Percentiles rank a stretch among this genome's conserved stretches.
These are phyloP conservation scores for Setophaga petechia DNA, from an alignment of 2,113 vertebrate genomes.

Conservation along the genomic window DNA sequence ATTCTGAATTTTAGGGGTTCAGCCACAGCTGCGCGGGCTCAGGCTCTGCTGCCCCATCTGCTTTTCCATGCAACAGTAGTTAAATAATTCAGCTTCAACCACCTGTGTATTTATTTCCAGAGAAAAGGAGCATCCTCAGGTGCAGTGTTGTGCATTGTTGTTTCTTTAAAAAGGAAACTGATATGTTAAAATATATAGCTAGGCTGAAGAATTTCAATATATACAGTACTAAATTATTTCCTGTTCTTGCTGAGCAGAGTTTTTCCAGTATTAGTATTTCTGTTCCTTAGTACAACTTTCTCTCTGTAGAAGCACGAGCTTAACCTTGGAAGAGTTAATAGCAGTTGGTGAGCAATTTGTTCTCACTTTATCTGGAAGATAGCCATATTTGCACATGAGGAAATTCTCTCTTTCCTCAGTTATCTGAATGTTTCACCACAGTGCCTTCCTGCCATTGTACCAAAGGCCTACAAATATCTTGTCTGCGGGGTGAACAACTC, in stretches of 20 bases:
- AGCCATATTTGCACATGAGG: conserved; percentile 78
- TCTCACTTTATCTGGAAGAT: conserved; percentile 71
- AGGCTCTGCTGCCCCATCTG: conserved; percentile 2
- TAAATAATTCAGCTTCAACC: conserved; percentile 16
- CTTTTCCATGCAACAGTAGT: background rate
- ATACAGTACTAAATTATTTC: conserved; percentile 55
- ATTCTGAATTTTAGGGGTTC: conserved; percentile 7
- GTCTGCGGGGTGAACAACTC: conserved; percentile 47
- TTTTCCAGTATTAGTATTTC: conserved; percentile 46
- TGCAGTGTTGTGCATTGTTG: background rate
- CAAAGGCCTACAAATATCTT: conserved; percentile 59
- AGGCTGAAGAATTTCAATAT: conserved; percentile 5
- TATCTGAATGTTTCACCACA: conserved; percentile 78
- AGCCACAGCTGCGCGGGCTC: conserved; percentile 5
- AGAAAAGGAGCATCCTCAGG: conserved; percentile 6
- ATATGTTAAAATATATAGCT: background rate
- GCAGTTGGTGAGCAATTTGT: conserved; percentile 41
- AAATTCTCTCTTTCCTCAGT: conserved; percentile 75
- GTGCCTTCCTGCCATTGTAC: conserved; percentile 83
- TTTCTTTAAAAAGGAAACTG: background rate
- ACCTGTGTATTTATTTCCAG: conserved; percentile 46
- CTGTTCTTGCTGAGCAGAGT: conserved; percentile 35
- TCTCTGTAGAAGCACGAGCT: conserved; percentile 19
- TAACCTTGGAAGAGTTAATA: conserved; percentile 40
- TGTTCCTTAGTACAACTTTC: background rate